A percentile compares a stretch with the other conserved stretches of the same genome.
Evolutionary conservation across 2,797 vertebrate species (phyloP).

Genomic region (Poecile montanus): DNA sequence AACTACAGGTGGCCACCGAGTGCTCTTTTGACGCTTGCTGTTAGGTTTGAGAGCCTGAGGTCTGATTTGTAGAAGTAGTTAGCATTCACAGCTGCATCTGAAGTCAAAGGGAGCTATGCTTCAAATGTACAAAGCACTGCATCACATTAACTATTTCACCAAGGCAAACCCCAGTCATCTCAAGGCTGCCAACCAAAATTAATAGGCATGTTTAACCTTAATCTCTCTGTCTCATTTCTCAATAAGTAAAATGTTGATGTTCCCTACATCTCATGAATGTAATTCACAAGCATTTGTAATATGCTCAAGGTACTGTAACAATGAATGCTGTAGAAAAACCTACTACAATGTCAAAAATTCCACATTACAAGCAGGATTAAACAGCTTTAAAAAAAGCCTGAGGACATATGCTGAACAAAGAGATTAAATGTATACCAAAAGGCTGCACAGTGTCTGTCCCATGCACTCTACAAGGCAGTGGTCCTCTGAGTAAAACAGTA

Average conservation of each 20-base stretch:
- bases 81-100: background rate
- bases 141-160: background rate
- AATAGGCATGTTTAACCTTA: background rate
- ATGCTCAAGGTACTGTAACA: background rate
- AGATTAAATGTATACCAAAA: background rate
- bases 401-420: slow-evolving; percentile 2
- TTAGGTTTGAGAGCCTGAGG: background rate
- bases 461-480: background rate
- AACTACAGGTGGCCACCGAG: background rate
- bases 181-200: slow-evolving; percentile 16
- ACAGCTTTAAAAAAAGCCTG: slow-evolving; percentile 17
- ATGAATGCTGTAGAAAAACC: background rate
- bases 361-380: background rate
- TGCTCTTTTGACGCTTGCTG: background rate
- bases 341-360: background rate
- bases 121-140: background rate
- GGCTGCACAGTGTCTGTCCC: background rate
- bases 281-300: background rate
- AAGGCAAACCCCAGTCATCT: background rate
- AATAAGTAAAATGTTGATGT: background rate
- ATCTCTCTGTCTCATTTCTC: background rate
- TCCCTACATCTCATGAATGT: background rate
- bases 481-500: background rate
- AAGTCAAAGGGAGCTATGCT: background rate
- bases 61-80: background rate